Evolutionary conservation across 2,113 vertebrate genomes (phyloP), one percentile per base, ranked within the genome.

Genomic region (Suricata suricatta): DNA sequence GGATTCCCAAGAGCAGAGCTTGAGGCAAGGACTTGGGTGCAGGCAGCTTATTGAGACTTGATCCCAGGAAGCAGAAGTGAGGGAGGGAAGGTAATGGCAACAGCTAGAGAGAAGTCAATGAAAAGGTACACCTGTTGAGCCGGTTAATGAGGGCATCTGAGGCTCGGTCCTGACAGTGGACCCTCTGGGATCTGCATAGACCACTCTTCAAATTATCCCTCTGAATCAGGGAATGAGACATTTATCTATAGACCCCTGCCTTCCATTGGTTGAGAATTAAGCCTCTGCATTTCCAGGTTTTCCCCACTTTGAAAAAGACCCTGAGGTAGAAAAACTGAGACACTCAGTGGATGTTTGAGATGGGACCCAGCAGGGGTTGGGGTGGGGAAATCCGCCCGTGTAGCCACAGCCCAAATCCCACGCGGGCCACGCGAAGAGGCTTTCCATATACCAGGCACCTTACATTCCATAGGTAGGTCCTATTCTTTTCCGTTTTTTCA

Each of bases 41-140:
- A 47, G n/a, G 21, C 1, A 17, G 35, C 69, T 57, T 35, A 9
- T 0, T 63, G 38, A 35, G 35, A 82, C 21, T 11, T 3, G 60
- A 93, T 11, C 6, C 16, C 81, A 82, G 52, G 64, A 87, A 96
- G 83, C 81, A 90, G 54, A 90, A 80, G 33, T 2, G 27, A 83
- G 7, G 4, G 4, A 47, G 5, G 29, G 13, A 33, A 72, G 54
- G 38, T 3, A 60, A 47, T 17, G 29, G 52, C 7, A 12, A 41
- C 0, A 3, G 33, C 0, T 2, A 23, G 60, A 85, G 38, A 69
- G 91, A 87, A 47, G 35, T 35, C 79, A 63, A 12, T 13, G 41
- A 5, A n/a, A 80, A 35, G 27, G 31, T 25, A 6, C 4, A 16
- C 21, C 23, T 54, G 60, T 76, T 60, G 54, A 69, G n/a, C 19